These are phyloP conservation scores for Xyrauchen texanus DNA, from an alignment of 2,113 vertebrate genomes.

Conservation along the genomic window DNA sequence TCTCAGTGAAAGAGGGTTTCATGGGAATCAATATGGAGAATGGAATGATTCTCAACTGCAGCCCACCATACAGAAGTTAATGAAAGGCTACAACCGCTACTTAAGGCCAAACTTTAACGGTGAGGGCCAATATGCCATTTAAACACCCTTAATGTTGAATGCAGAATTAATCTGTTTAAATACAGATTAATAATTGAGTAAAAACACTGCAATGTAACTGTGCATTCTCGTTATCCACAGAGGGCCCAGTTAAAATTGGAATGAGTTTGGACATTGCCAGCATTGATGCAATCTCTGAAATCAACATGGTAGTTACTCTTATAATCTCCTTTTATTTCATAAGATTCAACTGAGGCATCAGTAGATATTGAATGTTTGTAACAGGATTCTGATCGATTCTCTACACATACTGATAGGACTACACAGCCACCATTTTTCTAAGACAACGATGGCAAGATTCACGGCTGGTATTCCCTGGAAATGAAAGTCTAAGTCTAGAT, in stretches of 20 bases:
- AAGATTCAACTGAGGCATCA: too few species aligned
- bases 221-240: conserved; percentile 55
- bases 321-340: neutral
- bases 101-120: conserved; percentile 89
- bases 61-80: conserved; percentile 88
- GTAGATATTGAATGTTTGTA: too few species aligned
- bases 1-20: conserved; percentile 66
- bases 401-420: conserved; percentile 70
- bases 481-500: conserved; percentile 87
- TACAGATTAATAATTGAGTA: neutral
- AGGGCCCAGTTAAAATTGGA: conserved; percentile 84
- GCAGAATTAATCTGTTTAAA: neutral
- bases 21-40: conserved; percentile 58
- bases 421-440: conserved; percentile 88
- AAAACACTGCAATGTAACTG: too few species aligned
- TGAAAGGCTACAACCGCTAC: conserved; percentile 89
- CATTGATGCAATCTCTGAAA: conserved; percentile 91
- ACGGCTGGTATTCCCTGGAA: conserved; percentile 83
- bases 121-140: conserved; percentile 56
- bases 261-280: conserved; percentile 92
- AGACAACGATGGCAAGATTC: conserved; percentile 88
- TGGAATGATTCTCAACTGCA: conserved; percentile 75
- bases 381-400: neutral
- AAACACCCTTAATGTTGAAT: neutral
- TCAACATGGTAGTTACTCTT: conserved; percentile 80